Evolutionary conservation across 2,888 invertebrate genomes (phyloP).

Genomic region (Cistogaster globosa): DNA sequence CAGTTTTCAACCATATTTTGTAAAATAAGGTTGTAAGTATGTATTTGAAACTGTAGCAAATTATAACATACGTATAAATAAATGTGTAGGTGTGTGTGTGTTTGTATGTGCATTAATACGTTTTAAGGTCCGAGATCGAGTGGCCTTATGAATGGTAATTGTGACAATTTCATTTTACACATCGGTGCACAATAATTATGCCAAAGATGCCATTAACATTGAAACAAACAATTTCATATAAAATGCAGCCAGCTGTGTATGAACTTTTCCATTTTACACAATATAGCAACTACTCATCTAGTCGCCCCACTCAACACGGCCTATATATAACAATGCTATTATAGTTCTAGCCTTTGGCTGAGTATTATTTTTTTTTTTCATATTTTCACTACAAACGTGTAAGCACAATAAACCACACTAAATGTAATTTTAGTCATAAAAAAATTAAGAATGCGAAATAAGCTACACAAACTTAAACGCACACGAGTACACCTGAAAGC

Average conservation of each 20-base stretch:
- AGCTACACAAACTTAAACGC: not conserved
- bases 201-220: constrained; percentile 63
- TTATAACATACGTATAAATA: not conserved
- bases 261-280: constrained; percentile 20
- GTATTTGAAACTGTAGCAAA: constrained; percentile 14
- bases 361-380: constrained; percentile 24
- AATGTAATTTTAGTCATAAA: constrained; percentile 44
- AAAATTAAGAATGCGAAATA: constrained; percentile 15
- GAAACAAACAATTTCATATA: constrained; percentile 57
- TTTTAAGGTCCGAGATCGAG: constrained; percentile 51
- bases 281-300: constrained; percentile 32
- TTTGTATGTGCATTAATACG: constrained; percentile 8
- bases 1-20: constrained; percentile 54
- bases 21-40: constrained; percentile 42
- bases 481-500: not conserved
- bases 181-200: constrained; percentile 73
- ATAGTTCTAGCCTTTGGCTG: constrained; percentile 56
- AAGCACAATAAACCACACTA: constrained; percentile 2
- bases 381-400: constrained; percentile 32
- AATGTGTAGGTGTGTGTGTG: not conserved
- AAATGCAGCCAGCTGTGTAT: constrained; percentile 37
- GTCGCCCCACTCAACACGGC: constrained; percentile 16
- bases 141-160: constrained; percentile 69
- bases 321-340: constrained; percentile 48
- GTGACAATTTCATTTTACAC: constrained; percentile 75